Evolutionary conservation across 2,797 vertebrate species (phyloP), one percentile per base, ranked within the genome.

Genomic region (Gymnodraco acuticeps): DNA sequence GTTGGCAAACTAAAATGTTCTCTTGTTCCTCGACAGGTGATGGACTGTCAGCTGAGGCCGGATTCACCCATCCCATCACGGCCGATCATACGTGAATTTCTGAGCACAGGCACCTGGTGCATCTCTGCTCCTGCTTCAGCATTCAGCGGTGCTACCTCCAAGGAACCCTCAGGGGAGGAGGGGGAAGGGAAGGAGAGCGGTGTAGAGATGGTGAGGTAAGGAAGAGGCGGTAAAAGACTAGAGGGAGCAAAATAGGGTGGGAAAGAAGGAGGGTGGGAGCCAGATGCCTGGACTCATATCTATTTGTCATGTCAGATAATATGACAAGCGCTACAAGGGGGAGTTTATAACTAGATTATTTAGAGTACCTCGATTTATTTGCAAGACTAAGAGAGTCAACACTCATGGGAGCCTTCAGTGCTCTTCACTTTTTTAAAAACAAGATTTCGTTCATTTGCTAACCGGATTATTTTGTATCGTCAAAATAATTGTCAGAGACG

Each of bases 281-380:
- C 53, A 55, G 69, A 81, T 78, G 75, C 78, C 48, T 53, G 46
- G 53, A 81, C 82, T 80, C n/a, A 12, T 38, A 85, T 81, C 89
- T 85, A 91, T 94, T 92, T 91, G 91, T 94, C 93, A 90, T 88
- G 87, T 91, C 88, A 86, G 83, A 89, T 89, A 91, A 92, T 90
- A 87, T 90, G 92, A 93, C 91, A 85, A 78, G 78, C 4, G 63
- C 85, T 93, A 67, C 65, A 69, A 81, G 80, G 73, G 78, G 82
- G 80, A 85, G 82, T 75, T 88, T 85, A 84, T 92, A 93, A 92
- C 90, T 80, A 86, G 76, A 92, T 88, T 90, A 89, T 86, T 89
- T 75, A 80, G 73, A 88, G 81, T 83, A 86, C 85, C 74, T 89
- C 74, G 10, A 91, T 87, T 91, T 89, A 92, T 93, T 90, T 88